Evolutionary conservation across 2,888 invertebrate species (phyloP).

Genomic region (Strigamia maritima): DNA sequence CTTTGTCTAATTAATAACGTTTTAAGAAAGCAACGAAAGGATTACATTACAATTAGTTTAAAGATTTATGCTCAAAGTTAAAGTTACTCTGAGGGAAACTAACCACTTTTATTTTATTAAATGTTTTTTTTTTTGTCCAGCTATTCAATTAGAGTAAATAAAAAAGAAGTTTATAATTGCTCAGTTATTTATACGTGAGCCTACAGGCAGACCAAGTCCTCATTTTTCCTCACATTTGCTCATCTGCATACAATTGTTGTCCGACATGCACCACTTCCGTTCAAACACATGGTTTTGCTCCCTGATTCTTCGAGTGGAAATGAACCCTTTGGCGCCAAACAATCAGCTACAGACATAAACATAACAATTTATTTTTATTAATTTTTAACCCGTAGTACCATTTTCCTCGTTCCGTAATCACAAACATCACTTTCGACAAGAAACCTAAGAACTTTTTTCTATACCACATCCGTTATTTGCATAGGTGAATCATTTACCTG

Average conservation of each 20-base stretch:
- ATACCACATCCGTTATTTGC: not conserved
- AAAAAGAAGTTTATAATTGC: not conserved
- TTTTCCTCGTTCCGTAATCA: constrained; percentile 25
- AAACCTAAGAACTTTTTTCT: not conserved
- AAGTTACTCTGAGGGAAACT: not conserved
- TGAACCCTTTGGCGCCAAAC: constrained; percentile 14
- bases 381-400: not conserved
- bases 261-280: constrained; percentile 8
- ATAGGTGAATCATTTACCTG: not conserved
- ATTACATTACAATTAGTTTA: no score
- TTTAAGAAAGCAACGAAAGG: not conserved
- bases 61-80: not conserved
- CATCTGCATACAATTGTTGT: constrained; percentile 21
- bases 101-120: not conserved
- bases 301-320: not conserved
- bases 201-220: constrained; percentile 3
- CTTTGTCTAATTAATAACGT: not conserved
- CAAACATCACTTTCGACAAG: not conserved
- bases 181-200: not conserved
- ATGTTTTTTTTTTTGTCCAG: not conserved
- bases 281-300: not conserved
- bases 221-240: constrained; percentile 25
- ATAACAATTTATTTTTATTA: not conserved
- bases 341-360: not conserved
- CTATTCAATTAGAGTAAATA: not conserved